Base-by-base conservation (phyloP, 2,888 invertebrate species). In the Morpho helenor region DNA sequence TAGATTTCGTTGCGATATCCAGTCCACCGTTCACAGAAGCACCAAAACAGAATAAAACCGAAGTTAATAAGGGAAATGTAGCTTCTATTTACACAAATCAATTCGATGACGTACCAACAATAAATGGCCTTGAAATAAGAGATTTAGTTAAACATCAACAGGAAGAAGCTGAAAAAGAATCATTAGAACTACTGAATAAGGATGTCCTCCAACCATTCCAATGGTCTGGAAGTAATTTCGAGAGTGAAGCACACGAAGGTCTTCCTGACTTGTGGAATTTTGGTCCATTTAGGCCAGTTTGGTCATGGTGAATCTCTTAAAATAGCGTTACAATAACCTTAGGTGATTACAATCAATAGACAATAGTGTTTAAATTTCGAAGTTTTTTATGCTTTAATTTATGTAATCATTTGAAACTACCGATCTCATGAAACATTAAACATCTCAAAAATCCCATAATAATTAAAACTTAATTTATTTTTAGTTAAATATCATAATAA, bases 191-290 rank as follows among this genome's bases (percentile, higher is more conserved):
- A 54, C 74, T 80, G 9, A 85, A 84, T 61, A 83, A 75, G 70
- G 76, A 85, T 57, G 68, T 78, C 3, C 72, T 90, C 7, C 80
- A 81, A 56, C 93, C 95, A 0, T 97, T 96, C 80, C 92, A 93
- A 71, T 97, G 97, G 97, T 93, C 94, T 54, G 92, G 91, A 53
- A 93, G 94, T 63, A 91, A 91, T 63, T 95, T 94, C 70, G 89
- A 87, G 3, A 85, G 92, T 59, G 74, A 80, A 52, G 90, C 93
- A 0, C 96, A 96, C 71, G 76, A 92, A 62, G 95, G 95, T 3
- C 94, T 96, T 8, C 96, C 96, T 0, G 95, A 96, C 68, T 77
- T 91, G 50, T 97, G 95, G 92, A 87, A 92, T 51, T 97, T 96
- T 75, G 85, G 91, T 43, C 92, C 93, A 2, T 86, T 94, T 49